Evolutionary conservation across 2,113 vertebrate genomes (phyloP).

Genomic region (Accipiter cooperii): DNA sequence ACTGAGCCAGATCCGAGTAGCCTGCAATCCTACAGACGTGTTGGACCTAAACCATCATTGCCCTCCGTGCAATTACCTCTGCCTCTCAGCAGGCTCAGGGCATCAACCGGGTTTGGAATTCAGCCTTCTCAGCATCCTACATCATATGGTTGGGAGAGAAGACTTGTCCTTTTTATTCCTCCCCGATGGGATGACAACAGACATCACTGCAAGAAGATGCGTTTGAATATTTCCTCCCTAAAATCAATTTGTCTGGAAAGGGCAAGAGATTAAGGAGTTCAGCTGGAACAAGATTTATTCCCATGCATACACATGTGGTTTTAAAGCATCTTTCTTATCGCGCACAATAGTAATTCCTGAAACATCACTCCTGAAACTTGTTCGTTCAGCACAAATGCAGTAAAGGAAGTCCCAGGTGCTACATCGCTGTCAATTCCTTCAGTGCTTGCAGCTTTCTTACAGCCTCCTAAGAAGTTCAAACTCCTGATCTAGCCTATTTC

Average conservation of each 20-base stretch:
- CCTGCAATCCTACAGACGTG: not conserved
- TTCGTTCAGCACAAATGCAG: not conserved
- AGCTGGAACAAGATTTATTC: not conserved
- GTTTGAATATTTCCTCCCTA: not conserved
- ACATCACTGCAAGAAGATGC: not conserved
- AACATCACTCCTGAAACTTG: not conserved
- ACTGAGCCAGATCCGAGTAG: not conserved
- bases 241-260: not conserved
- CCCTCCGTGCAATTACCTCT: not conserved
- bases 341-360: not conserved
- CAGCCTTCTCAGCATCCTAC: not conserved
- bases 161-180: not conserved
- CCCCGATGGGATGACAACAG: not conserved
- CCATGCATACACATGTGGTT: not conserved
- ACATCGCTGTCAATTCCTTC: not conserved
- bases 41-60: not conserved
- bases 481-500: not conserved
- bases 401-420: not conserved
- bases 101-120: not conserved
- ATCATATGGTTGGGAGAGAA: not conserved
- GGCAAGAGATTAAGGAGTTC: not conserved
- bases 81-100: not conserved
- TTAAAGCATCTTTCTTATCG: not conserved
- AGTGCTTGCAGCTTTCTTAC: not conserved
- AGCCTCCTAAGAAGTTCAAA: not conserved